Evolutionary conservation across 2,113 vertebrate species (phyloP).

Genomic region (Meles meles): DNA sequence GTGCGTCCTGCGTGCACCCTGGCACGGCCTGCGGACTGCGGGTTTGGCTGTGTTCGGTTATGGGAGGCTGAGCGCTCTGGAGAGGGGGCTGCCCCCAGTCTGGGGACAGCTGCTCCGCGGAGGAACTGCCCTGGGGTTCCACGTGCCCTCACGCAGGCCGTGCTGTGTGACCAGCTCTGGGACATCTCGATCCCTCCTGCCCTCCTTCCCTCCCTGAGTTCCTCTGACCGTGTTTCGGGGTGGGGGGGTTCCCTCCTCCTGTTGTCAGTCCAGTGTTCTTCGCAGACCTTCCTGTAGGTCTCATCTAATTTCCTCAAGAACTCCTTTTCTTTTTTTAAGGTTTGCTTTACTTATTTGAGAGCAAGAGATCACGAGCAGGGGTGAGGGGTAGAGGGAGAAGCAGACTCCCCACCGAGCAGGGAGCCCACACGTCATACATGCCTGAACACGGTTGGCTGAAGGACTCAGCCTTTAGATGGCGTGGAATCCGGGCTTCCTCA

Average conservation of each 20-base stretch:
- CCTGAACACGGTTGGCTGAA: neutral
- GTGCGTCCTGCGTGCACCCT: fast-evolving
- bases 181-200: neutral
- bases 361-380: too few relatives aligned
- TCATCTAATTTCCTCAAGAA: neutral
- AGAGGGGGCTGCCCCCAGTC: neutral
- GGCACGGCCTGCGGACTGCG: fast-evolving
- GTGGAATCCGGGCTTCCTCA: neutral
- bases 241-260: fast-evolving
- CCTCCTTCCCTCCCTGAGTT: neutral
- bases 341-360: too few relatives aligned
- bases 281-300: neutral
- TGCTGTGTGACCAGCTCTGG: neutral
- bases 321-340: neutral
- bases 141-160: neutral
- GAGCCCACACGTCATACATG: neutral
- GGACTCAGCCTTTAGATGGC: neutral
- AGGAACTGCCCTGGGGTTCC: fast-evolving
- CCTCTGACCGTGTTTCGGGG: neutral
- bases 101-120: neutral
- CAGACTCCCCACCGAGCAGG: too few relatives aligned
- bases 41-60: neutral
- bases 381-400: too few relatives aligned
- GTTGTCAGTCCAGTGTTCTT: fast-evolving
- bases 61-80: too few relatives aligned